Conservation (phyloP, 2,888 invertebrate genomes). For the Odontocolon sp. region DNA sequence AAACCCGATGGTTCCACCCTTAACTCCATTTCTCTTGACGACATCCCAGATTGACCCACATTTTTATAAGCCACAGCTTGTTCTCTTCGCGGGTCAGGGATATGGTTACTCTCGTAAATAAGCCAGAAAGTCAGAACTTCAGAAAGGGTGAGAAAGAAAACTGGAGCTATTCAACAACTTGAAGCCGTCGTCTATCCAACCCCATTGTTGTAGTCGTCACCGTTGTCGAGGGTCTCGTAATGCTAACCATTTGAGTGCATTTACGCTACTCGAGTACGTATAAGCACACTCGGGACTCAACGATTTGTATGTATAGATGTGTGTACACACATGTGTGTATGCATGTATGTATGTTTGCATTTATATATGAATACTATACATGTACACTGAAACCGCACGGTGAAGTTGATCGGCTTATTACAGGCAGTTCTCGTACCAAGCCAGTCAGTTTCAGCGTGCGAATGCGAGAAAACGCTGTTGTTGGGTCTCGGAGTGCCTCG, state of each 20-base stretch:
- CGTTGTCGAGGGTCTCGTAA: constrained; percentile 13
- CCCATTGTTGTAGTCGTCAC: neutral
- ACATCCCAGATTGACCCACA: constrained; percentile 9
- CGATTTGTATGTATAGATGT: too few relatives aligned
- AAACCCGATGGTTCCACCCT: neutral
- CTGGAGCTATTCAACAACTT: neutral
- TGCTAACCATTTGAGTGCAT: constrained; percentile 8
- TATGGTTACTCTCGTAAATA: neutral
- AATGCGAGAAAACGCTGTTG: too few relatives aligned
- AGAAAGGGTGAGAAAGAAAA: neutral
- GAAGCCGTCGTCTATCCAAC: neutral
- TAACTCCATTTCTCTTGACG: neutral
- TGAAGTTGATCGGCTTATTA: too few relatives aligned
- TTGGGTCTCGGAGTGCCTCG: too few relatives aligned
- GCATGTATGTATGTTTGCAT: too few relatives aligned
- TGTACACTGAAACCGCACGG: too few relatives aligned
- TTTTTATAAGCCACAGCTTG: neutral
- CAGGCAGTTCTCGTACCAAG: too few relatives aligned
- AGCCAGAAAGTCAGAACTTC: neutral
- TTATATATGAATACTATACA: too few relatives aligned
- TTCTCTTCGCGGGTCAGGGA: neutral
- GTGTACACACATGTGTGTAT: too few relatives aligned
- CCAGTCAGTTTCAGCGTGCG: too few relatives aligned
- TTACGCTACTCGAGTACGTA: constrained; percentile 15
- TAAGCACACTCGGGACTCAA: constrained; percentile 5